These are phyloP conservation scores for Ascaphus truei DNA, from an alignment of 2,113 vertebrate genomes.

Conservation along the genomic window DNA sequence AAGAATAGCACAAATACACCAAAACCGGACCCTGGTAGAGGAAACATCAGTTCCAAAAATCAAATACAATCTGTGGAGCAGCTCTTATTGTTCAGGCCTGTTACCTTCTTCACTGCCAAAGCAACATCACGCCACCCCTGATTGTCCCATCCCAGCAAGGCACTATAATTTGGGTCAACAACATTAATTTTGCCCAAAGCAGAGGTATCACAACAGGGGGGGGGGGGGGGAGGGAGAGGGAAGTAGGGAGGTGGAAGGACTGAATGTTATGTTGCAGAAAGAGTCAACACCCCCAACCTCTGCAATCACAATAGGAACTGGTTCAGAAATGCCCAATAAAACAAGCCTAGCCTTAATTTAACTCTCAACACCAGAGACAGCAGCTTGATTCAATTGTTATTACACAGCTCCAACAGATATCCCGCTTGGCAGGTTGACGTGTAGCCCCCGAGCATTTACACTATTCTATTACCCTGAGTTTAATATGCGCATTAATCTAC, in stretches of 20 bases:
- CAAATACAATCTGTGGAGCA: not conserved
- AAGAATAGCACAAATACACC: not conserved
- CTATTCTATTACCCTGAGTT: not conserved
- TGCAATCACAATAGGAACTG: not conserved
- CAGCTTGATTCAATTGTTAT: not conserved
- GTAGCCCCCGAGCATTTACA: not conserved
- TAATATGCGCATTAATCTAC: not conserved
- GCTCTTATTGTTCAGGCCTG: too few relatives aligned
- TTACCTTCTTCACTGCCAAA: too few relatives aligned
- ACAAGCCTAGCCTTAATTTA: not conserved
- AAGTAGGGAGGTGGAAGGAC: too few relatives aligned
- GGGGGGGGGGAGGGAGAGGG: not conserved
- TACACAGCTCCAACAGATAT: not conserved
- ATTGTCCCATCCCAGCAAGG: too few relatives aligned
- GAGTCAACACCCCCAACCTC: too few relatives aligned
- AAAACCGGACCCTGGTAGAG: not conserved
- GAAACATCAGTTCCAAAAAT: not conserved
- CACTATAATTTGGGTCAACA: too few relatives aligned
- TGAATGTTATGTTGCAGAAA: too few relatives aligned
- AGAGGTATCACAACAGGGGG: too few relatives aligned
- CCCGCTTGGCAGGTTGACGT: not conserved
- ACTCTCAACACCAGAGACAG: not conserved
- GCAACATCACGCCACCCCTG: too few relatives aligned
- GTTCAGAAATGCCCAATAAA: not conserved
- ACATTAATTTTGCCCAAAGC: too few relatives aligned